Evolutionary conservation across 2,113 vertebrate species (phyloP), one percentile per base, ranked within the genome.

Genomic region (Varanus salvator): DNA sequence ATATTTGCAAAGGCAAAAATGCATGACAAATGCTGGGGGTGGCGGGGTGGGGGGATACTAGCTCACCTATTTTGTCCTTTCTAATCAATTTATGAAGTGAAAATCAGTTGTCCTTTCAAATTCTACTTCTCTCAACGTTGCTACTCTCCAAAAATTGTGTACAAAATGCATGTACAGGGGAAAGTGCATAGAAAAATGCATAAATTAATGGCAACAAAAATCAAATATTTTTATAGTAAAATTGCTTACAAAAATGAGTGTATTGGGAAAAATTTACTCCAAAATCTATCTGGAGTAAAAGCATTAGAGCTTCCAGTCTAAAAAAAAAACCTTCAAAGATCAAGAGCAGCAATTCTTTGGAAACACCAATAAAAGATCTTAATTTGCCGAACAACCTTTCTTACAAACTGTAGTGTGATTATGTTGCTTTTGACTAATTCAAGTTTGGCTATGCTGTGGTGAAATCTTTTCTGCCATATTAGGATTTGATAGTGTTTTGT

Each of bases 241-340:
- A 64, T 64, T 64, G 60, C 60, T 64, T 64, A 19, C 15, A 64
- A 64, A 64, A 64, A 19, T 64, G 17, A 64, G 60, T 64, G 21
- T 64, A 64, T 21, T 64, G 21, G 60, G 60, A 64, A 64, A 60
- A 64, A 64, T 64, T 5, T 44, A 44, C 38, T 44, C 38, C 38
- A 44, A 44, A 44, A 44, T 3, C 38, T 44, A 66, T 68, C 29
- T 84, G 86, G 91, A 0, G 86, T 89, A 90, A 80, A 89, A 87
- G 75, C 0, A 19, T 90, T 93, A 88, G 66, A 86, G 85, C 60
- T 85, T 74, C 75, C 90, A 78, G 57, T 92, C 29, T 57, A 89
- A 95, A 94, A 89, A 89, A 86, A 93, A 75, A 92, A 34, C 60
- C 85, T 85, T 15, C 91, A 19, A 64, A 64, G 60, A 19, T 19